Evolutionary conservation across 2,113 vertebrate genomes (phyloP), one percentile per base, ranked within the genome.

Genomic region (Ammodramus savannarum): DNA sequence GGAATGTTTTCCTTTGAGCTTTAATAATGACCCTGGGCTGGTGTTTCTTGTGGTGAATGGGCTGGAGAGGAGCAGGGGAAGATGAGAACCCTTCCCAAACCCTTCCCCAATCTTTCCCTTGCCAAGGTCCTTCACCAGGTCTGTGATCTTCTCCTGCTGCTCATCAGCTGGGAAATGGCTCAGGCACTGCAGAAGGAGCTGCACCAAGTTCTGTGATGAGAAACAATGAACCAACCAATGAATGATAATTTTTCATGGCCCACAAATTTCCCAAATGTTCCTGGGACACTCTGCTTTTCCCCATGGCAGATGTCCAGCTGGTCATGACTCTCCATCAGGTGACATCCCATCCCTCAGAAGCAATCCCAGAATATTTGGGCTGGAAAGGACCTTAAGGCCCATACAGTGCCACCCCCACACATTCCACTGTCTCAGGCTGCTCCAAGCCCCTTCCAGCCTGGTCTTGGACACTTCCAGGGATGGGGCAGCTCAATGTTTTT

Each of bases 1-100:
- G 76, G 78, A 89, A 65, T n/a, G 32, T 79, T 69, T 82, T 32
- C 44, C 85, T 95, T 79, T 97, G 85, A 85, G 83, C 76, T 80
- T 73, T 76, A 49, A 19, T 61, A 73, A 92, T 89, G 72, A 80
- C 62, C 81, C 74, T 15, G 54, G 26, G 66, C 71, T 93, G 85
- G 84, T 76, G 85, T 11, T 0, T 55, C 78, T 62, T 54, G 63
- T 39, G 78, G 59, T 52, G 63, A 59, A 67, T 31, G 57, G 67
- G 74, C 23, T 16, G 46, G 71, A 54, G 62, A 71, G 63, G 73
- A 79, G 75, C 32, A 26, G 55, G 16, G 43, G 13, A 38, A 48
- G 52, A 32, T 61, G 81, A 84, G 81, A 39, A 16, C 75, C 20
- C 27, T 89, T 66, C 31, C 43, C 41, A 17, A 10, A 7, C 5